Conservation (phyloP, 1,140 invertebrate species). For the Lordiphosa mommai region DNA sequence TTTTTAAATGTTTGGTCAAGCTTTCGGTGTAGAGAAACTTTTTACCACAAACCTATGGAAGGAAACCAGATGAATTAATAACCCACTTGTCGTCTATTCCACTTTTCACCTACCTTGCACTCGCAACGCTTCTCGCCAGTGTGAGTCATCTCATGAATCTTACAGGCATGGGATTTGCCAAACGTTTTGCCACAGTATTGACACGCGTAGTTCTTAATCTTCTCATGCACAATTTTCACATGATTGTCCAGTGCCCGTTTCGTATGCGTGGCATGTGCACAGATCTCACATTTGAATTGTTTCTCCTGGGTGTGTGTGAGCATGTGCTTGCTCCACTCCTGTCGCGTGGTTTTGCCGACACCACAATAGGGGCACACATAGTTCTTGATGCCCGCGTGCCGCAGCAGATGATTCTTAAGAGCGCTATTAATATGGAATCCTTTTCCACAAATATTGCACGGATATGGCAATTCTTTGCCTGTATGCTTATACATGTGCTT, state of each 20-base stretch:
- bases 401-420: conserved; percentile 68
- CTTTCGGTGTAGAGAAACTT: conserved; percentile 67
- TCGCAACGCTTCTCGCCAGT: conserved; percentile 80
- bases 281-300: conserved; percentile 68
- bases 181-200: conserved; percentile 76
- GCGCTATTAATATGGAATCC: conserved; percentile 69
- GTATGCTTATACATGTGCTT: conserved; percentile 82
- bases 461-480: conserved; percentile 81
- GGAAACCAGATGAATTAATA: not conserved
- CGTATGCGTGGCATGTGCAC: conserved; percentile 68
- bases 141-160: conserved; percentile 78
- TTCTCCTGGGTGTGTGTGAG: conserved; percentile 73
- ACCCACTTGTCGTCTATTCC: not conserved
- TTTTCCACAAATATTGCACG: conserved; percentile 82
- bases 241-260: conserved; percentile 66
- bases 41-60: conserved; percentile 47
- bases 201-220: conserved; percentile 64
- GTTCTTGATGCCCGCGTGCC: conserved; percentile 76
- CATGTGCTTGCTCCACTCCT: conserved; percentile 75
- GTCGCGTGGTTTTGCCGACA: conserved; percentile 69
- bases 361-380: conserved; percentile 76
- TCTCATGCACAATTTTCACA: conserved; percentile 73
- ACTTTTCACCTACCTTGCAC: conserved; percentile 51
- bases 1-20: conserved; percentile 68
- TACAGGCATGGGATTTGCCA: conserved; percentile 73